Percentiles rank a stretch among this genome's conserved stretches.
Conservation (phyloP, 2,113 vertebrate genomes). For the Balaeniceps rex region DNA sequence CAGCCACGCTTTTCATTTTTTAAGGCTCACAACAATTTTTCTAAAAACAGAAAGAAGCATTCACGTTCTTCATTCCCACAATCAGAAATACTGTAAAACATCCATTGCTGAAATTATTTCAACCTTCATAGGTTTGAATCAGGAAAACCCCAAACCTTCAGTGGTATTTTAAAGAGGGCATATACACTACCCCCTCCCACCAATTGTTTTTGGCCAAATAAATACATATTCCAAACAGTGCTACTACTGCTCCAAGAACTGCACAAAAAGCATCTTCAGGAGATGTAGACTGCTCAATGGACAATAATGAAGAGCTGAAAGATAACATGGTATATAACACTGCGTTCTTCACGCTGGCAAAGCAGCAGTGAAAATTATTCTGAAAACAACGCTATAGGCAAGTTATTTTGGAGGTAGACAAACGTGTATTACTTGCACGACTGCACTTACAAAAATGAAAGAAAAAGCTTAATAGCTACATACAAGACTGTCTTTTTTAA, state of each 20-base stretch:
- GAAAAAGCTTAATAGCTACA: background rate
- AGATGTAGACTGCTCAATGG: background rate
- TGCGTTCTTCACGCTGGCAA: background rate
- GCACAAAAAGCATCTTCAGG: background rate
- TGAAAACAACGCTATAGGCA: background rate
- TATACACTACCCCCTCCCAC: background rate
- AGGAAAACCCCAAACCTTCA: background rate
- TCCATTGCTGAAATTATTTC: background rate
- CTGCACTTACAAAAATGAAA: background rate
- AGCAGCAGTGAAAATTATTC: background rate
- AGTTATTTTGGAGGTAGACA: background rate
- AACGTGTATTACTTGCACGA: background rate
- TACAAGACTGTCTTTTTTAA: background rate
- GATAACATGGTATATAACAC: background rate
- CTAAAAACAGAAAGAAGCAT: background rate
- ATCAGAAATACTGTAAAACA: background rate
- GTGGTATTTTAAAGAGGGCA: background rate
- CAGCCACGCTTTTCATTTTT: background rate
- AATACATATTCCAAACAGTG: background rate
- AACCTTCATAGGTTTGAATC: background rate
- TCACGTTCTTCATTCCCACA: background rate
- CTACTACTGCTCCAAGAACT: background rate
- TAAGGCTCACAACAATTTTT: background rate
- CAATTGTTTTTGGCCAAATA: background rate
- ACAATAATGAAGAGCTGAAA: background rate